Percentiles rank a stretch among this genome's conserved stretches.
phyloP scores from a whole-genome alignment of 1,140 invertebrate species.

The Aphaenogaster ashmeadi region DNA sequence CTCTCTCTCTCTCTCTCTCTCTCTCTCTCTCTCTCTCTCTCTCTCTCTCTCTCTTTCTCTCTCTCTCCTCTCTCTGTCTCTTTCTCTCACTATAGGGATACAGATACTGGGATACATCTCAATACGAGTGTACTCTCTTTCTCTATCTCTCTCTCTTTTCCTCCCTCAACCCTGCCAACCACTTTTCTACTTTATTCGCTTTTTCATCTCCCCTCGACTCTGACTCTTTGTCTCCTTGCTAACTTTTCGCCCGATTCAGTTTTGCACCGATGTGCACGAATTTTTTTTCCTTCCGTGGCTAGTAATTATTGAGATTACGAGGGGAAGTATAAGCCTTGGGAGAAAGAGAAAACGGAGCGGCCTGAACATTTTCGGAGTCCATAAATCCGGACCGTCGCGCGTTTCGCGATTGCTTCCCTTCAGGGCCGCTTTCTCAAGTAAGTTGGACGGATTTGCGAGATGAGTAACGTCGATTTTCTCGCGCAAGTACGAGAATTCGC shows the following conservation, averaged over 20 bases:
- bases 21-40: conserved; percentile 63
- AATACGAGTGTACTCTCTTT: conserved; percentile 72
- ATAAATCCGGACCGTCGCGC: not conserved
- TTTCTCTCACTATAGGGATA: conserved; percentile 65
- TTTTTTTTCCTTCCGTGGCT: conserved; percentile 25
- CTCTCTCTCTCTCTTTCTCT: conserved; percentile 47
- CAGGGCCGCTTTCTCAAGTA: not conserved
- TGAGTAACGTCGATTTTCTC: conserved; percentile 21
- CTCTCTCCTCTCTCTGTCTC: conserved; percentile 24
- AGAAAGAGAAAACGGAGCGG: not conserved
- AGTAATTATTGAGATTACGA: conserved; percentile 45
- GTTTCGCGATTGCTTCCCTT: conserved; percentile 29
- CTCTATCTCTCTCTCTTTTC: conserved; percentile 23
- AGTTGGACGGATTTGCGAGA: not conserved
- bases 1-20: conserved; percentile 63
- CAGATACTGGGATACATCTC: conserved; percentile 81
- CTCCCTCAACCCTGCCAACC: not conserved
- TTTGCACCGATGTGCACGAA: conserved; percentile 3
- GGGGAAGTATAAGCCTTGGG: not conserved
- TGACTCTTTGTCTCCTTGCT: conserved; percentile 63
- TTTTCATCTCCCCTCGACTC: conserved; percentile 6
- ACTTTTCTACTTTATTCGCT: conserved; percentile 32
- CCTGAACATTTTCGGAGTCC: not conserved
- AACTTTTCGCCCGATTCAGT: conserved; percentile 22
- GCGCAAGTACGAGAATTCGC: not conserved